A percentile compares a stretch with the other conserved stretches of the same genome.
phyloP scores from a whole-genome alignment of 2,797 vertebrate genomes.

The Threskiornis aethiopicus region DNA sequence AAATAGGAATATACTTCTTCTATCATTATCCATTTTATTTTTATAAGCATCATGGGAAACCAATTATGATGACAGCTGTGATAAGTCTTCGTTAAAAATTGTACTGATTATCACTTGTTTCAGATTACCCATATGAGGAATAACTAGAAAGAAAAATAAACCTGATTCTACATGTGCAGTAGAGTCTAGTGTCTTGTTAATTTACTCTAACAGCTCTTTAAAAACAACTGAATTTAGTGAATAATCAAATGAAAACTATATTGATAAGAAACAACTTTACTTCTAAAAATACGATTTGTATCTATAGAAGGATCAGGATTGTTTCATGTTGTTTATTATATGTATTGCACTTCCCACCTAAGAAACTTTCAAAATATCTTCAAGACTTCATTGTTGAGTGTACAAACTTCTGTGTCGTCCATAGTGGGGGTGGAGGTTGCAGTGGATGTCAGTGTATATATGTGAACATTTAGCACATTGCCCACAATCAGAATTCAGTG shows the following conservation, averaged over 20 bases:
- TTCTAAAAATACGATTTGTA: neutral
- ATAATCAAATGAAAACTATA: neutral
- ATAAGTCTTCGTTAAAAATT: constrained; percentile 35
- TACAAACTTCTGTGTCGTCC: neutral
- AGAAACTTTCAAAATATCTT: neutral
- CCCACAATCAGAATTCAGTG: neutral
- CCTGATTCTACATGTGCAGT: neutral
- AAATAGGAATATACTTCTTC: neutral
- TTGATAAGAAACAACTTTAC: neutral
- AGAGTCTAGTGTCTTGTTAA: neutral
- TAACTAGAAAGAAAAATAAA: constrained; percentile 36
- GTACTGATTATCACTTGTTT: constrained; percentile 49
- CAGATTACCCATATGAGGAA: constrained; percentile 12
- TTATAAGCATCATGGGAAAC: constrained; percentile 50
- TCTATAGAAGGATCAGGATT: neutral
- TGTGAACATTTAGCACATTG: constrained; percentile 25
- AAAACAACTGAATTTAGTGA: neutral
- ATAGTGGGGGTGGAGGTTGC: neutral
- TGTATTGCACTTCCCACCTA: neutral
- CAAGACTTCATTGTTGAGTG: neutral
- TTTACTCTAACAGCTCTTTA: neutral
- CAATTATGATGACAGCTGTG: constrained; percentile 52
- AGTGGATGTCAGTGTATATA: neutral
- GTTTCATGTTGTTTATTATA: neutral
- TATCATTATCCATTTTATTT: constrained; percentile 48